Conservation (phyloP, 2,797 vertebrate species). For the Anguilla pacifica region DNA sequence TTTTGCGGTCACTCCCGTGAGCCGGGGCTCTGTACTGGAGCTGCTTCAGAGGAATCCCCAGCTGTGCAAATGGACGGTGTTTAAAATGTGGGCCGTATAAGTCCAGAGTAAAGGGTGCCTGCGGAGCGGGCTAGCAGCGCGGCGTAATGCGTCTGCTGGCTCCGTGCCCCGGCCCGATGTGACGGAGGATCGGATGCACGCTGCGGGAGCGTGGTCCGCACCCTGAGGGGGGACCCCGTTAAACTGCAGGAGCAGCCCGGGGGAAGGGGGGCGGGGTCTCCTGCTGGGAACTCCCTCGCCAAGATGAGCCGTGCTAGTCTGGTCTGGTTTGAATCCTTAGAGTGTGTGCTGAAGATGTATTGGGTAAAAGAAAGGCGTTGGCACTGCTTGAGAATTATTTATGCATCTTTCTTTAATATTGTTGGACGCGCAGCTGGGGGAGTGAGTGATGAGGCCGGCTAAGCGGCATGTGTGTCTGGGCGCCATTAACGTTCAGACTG, state of each 20-base stretch:
- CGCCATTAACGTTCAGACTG: slow-evolving; percentile 67
- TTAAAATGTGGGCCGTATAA: not conserved
- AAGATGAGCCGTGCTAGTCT: not conserved
- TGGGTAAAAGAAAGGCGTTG: not conserved
- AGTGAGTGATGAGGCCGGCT: slow-evolving; percentile 22
- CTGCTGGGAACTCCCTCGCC: no score
- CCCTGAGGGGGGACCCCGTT: not conserved
- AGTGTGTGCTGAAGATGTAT: not conserved
- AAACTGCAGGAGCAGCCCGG: not conserved
- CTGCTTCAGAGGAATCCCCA: not conserved
- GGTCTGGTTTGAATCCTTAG: not conserved
- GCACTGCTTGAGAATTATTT: not conserved
- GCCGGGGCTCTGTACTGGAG: not conserved
- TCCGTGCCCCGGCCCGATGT: not conserved
- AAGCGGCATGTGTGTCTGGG: slow-evolving; percentile 56
- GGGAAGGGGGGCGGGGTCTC: no score
- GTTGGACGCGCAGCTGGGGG: not conserved
- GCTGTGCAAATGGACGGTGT: not conserved
- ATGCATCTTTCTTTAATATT: not conserved
- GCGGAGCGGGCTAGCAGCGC: not conserved
- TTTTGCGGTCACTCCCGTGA: not conserved
- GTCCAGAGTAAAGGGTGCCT: not conserved
- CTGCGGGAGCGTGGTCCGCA: no score
- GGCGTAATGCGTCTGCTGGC: not conserved
- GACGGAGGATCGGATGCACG: not conserved